A percentile compares a stretch with the other conserved stretches of the same genome.
Evolutionary conservation across 2,888 invertebrate genomes (phyloP).

Genomic region (Dilophus febrilis): DNA sequence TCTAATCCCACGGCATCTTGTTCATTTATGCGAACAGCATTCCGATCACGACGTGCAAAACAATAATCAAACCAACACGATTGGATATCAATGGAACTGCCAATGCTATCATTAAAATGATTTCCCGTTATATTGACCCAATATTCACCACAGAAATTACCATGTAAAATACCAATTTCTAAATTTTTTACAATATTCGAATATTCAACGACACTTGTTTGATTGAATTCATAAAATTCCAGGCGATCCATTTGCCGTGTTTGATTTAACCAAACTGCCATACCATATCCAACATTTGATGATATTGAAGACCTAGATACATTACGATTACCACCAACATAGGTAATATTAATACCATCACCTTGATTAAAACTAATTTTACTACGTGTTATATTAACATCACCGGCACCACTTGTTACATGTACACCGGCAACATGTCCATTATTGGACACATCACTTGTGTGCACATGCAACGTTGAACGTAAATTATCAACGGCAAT

Average conservation of each 20-base stretch:
- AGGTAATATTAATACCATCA: slow-evolving; percentile 90
- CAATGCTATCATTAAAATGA: slow-evolving; percentile 60
- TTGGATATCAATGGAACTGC: slow-evolving; percentile 63
- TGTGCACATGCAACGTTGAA: slow-evolving; percentile 72
- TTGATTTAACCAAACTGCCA: slow-evolving; percentile 81
- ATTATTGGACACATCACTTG: slow-evolving; percentile 69
- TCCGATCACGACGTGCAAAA: slow-evolving; percentile 10
- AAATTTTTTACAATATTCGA: slow-evolving; percentile 74
- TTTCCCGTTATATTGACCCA: slow-evolving; percentile 89
- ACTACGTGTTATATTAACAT: slow-evolving; percentile 83
- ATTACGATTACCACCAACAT: slow-evolving; percentile 85
- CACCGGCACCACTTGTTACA: slow-evolving; percentile 78
- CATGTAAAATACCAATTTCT: slow-evolving; percentile 76
- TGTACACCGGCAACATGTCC: slow-evolving; percentile 83
- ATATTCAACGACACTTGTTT: slow-evolving; percentile 73
- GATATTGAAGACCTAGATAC: slow-evolving; percentile 72
- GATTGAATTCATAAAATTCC: slow-evolving; percentile 64
- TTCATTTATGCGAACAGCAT: slow-evolving; percentile 8
- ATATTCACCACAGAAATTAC: slow-evolving; percentile 77
- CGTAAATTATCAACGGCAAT: slow-evolving; percentile 81
- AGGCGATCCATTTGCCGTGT: slow-evolving; percentile 41
- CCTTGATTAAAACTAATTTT: slow-evolving; percentile 80
- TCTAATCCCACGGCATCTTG: too few species aligned
- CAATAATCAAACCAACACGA: slow-evolving; percentile 54
- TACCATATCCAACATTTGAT: slow-evolving; percentile 75